Base-by-base conservation (phyloP, 2,888 invertebrate genomes). In the Drymonia ruficornis region DNA sequence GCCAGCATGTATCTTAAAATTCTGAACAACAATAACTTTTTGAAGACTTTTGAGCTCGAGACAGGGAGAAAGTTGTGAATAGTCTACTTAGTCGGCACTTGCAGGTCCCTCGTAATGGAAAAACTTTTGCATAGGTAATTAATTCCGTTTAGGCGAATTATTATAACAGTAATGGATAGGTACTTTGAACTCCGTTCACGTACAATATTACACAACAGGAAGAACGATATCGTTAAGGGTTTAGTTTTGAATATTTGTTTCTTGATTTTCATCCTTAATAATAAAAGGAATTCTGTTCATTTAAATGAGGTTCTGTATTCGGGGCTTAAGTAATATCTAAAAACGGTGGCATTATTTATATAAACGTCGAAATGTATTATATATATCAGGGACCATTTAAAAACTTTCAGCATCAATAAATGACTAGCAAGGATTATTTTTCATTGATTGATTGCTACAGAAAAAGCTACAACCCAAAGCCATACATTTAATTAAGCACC, bases 91-190 rank as follows among this genome's bases (percentile, higher is more conserved):
- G 63, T 66, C 67, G 67, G 67, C 67, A 71, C 70, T 74, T 62
- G 59, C 66, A 67, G 66, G 64, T 59, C 64, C 53, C 55, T 60
- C 62, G 65, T 79, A 79, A 81, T 82, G 75, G 76, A 79, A 80
- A 81, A 83, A 78, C 71, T 84, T 83, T 76, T 69, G 61, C 74
- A 76, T 70, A 71, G 72, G 61, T 77, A 74, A 73, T 71, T 80
- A 80, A 81, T 81, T 77, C 73, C 67, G 65, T 69, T 74, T 72
- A 55, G 67, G 57, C 65, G 58, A 68, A 70, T 67, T 61, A 66
- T 67, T 66, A 72, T 64, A 55, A 60, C 50, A 55, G 55, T 65
- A 69, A 67, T 65, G 57, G 62, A 52, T 59, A n/a, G n/a, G n/a
- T n/a, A 67, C 55, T 72, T 67, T 63, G 56, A 57, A 63, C 54